Evolutionary conservation across 92 coral and sea anemone genomes (phyloP).

Genomic region (Montipora capitata): DNA sequence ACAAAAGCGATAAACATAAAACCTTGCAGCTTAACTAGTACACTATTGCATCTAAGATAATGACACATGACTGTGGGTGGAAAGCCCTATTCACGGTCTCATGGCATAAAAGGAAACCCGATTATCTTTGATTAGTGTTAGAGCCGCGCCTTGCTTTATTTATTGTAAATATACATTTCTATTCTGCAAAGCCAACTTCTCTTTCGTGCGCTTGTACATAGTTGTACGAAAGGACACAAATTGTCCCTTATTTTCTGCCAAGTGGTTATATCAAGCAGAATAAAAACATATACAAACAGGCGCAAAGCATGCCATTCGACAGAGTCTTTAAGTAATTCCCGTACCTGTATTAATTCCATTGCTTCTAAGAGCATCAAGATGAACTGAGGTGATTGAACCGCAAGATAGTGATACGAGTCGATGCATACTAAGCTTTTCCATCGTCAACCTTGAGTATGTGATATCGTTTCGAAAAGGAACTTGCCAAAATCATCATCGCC

Average conservation of each 20-base stretch:
- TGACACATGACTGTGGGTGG: too few species aligned
- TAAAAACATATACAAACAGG: too few species aligned
- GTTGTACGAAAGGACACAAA: too few species aligned
- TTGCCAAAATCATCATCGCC: too few species aligned
- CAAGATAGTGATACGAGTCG: conserved; percentile 2
- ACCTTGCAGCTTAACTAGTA: too few species aligned
- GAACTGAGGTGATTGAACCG: neutral
- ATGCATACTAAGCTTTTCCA: neutral
- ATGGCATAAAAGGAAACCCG: neutral
- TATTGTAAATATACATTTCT: neutral
- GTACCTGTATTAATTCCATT: conserved; percentile 38
- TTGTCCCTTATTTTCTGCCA: too few species aligned
- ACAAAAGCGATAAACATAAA: neutral
- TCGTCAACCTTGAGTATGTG: neutral
- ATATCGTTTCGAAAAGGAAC: too few species aligned
- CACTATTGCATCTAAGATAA: too few species aligned
- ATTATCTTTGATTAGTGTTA: too few species aligned
- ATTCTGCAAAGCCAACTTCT: neutral
- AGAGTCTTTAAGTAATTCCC: neutral
- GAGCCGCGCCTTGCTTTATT: neutral
- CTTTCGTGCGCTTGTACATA: too few species aligned
- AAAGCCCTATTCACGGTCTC: neutral
- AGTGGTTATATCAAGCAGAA: too few species aligned
- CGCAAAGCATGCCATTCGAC: too few species aligned
- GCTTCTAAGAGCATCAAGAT: conserved; percentile 7